These are phyloP conservation scores for Clostera curtula DNA, from an alignment of 2,888 invertebrate genomes.

Conservation along the genomic window DNA sequence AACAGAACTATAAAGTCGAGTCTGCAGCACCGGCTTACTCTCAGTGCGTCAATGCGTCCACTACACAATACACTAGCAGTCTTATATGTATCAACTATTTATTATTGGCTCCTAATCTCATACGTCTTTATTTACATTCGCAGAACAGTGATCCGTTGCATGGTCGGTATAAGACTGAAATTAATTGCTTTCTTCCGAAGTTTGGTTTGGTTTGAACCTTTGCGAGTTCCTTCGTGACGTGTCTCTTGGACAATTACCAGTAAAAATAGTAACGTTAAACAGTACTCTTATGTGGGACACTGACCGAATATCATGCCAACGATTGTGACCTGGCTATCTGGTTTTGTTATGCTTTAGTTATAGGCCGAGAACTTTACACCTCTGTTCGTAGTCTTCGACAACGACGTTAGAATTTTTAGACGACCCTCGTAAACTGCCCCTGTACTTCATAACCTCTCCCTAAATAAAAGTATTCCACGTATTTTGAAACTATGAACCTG, in stretches of 20 bases:
- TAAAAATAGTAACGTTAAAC: constrained; percentile 60
- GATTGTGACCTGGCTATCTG: constrained; percentile 29
- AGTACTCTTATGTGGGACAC: constrained; percentile 64
- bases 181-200: constrained; percentile 56
- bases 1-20: constrained; percentile 2
- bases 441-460: no score
- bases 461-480: no score
- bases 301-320: constrained; percentile 64
- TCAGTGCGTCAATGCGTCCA: constrained; percentile 22
- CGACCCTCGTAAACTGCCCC: no score
- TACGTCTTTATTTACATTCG: constrained; percentile 53
- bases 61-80: constrained; percentile 32
- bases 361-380: no score
- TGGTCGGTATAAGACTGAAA: constrained; percentile 54
- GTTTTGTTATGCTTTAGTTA: constrained; percentile 11
- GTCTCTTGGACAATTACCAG: constrained; percentile 67
- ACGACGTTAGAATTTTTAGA: no score
- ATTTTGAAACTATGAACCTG: no score
- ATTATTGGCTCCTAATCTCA: constrained; percentile 41
- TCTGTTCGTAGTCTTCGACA: no score
- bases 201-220: constrained; percentile 33
- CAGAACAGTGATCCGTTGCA: constrained; percentile 48
- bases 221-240: constrained; percentile 46
- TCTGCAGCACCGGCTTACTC: constrained; percentile 10
- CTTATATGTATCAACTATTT: constrained; percentile 27